Percentiles rank a stretch among this genome's conserved stretches.
These are phyloP conservation scores for Neopelma chrysocephalum DNA, from an alignment of 2,797 vertebrate species.

Conservation along the genomic window DNA sequence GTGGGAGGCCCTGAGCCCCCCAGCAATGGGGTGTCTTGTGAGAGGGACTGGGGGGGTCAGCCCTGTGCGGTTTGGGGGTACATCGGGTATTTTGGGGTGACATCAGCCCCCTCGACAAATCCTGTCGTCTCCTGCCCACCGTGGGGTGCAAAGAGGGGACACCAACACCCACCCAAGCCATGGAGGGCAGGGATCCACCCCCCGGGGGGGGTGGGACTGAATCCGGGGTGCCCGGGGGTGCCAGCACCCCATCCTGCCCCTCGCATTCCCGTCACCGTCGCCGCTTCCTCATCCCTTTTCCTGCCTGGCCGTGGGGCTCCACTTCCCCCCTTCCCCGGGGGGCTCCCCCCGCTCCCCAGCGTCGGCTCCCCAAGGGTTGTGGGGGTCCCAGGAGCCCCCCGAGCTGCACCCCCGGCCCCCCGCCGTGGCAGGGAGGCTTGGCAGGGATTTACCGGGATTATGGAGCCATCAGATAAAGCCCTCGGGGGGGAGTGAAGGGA, in stretches of 20 bases:
- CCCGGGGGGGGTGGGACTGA: fast-evolving
- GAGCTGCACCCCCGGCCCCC: fast-evolving
- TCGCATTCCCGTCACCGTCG: background rate
- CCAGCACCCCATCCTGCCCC: background rate
- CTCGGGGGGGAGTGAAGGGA: constrained; percentile 36
- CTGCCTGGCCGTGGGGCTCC: background rate
- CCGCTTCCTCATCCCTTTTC: background rate
- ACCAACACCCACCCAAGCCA: fast-evolving
- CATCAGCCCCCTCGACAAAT: fast-evolving
- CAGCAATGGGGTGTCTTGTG: fast-evolving
- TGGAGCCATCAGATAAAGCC: constrained; percentile 58
- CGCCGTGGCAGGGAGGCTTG: background rate
- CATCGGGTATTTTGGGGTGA: background rate
- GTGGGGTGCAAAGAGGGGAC: background rate
- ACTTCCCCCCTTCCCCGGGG: fast-evolving
- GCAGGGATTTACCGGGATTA: constrained; percentile 75
- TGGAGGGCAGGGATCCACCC: background rate
- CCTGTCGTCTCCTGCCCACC: fast-evolving
- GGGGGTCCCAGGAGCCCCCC: background rate
- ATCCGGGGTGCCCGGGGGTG: background rate
- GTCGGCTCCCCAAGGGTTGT: fast-evolving
- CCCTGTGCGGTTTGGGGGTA: fast-evolving
- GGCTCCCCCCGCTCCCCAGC: background rate
- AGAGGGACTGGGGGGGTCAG: background rate
- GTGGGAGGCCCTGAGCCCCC: background rate